Evolutionary conservation across 2,113 vertebrate genomes (phyloP), one percentile per base, ranked within the genome.

Genomic region (Dolichotis patagonum): DNA sequence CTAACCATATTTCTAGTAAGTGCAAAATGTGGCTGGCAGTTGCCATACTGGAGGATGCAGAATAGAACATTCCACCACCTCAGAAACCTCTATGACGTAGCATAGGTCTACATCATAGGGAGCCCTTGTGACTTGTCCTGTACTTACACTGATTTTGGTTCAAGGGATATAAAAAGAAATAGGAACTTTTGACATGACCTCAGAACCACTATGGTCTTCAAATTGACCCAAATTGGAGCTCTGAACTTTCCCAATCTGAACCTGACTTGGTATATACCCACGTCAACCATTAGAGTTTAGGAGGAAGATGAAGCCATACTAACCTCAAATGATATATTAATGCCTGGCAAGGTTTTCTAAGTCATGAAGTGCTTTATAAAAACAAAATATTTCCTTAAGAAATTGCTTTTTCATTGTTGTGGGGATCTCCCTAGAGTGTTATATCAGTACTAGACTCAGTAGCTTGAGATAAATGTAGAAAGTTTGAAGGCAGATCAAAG

Each of bases 401-500:
- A 87, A 88, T 80, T 80, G 80, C 67, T 49, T 75, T 95, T 28
- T 67, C 89, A 96, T 95, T 93, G 83, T 95, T 86, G 73, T 77
- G 84, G 83, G 7, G 7, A 80, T 91, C 38, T 90, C 63, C 58
- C 54, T 56, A 49, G 54, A 85, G 78, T 60, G 63, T 85, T 92
- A 67, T 41, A 73, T 83, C 20, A 43, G 54, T 43, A n/a, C n/a
- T 93, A 24, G 88, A 85, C 73, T 93, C 87, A 20, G 26, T 1
- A 49, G 7, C 52, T 94, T 63, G 26, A 91, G 38, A 95, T 63
- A 96, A 91, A 97, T 90, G 65, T 73, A 75, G 73, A 89, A 80
- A 58, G 91, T 46, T 60, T 93, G 90, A 81, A 96, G 58, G 67
- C 32, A 95, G 49, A 91, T 95, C 73, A 95, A 56, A 96, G 62